A percentile compares a stretch with the other conserved stretches of the same genome.
phyloP scores from a whole-genome alignment of 2,797 vertebrate genomes.

The Aselliscus stoliczkanus region DNA sequence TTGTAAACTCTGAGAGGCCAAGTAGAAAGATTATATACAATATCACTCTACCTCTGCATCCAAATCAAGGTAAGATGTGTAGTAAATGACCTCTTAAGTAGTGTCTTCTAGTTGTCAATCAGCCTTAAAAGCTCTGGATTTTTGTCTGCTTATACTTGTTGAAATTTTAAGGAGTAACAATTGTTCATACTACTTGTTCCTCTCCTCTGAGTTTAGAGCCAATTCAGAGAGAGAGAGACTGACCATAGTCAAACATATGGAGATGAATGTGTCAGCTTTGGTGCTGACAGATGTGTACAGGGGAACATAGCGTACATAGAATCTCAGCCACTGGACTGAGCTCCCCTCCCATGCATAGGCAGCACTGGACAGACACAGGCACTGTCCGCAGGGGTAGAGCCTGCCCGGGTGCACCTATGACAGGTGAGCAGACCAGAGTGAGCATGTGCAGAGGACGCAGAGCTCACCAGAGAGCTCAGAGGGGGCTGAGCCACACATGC shows the following conservation, averaged over 20 bases:
- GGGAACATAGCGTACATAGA: not conserved
- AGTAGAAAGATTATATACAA: constrained; percentile 92
- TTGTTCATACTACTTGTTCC: not conserved
- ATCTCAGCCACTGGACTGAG: not conserved
- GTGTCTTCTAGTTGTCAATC: not conserved
- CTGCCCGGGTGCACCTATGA: not conserved
- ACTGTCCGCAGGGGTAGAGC: not conserved
- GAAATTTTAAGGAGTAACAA: not conserved
- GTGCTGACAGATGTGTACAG: not conserved
- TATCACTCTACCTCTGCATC: constrained; percentile 89
- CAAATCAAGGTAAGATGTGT: constrained; percentile 88
- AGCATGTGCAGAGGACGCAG: not conserved
- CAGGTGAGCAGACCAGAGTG: not conserved
- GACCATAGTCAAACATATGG: not conserved
- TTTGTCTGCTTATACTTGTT: not conserved
- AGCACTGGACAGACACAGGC: not conserved
- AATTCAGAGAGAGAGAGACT: not conserved
- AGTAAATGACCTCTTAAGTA: not conserved
- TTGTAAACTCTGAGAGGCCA: constrained; percentile 88
- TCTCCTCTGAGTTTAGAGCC: not conserved
- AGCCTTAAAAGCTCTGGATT: not conserved
- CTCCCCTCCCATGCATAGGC: not conserved
- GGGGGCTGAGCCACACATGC: not conserved
- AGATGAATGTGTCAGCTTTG: not conserved
- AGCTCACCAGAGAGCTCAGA: not conserved